Evolutionary conservation across 2,113 vertebrate genomes (phyloP).

Genomic region (Nothobranchius furzeri): DNA sequence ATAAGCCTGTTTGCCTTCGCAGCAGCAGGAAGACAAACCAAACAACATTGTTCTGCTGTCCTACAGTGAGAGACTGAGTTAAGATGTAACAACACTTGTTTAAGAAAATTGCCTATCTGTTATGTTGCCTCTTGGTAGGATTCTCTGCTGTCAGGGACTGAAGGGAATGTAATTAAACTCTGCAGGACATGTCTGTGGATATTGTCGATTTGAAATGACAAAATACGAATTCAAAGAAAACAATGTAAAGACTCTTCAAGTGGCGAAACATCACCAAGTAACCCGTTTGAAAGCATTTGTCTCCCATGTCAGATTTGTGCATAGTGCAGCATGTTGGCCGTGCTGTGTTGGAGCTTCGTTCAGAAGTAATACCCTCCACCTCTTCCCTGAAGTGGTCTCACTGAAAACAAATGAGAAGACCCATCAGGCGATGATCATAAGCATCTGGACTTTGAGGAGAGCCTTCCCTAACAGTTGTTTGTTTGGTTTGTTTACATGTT

Average conservation of each 20-base stretch:
- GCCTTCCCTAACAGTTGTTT: not conserved
- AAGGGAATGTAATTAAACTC: not conserved
- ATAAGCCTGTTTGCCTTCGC: constrained; percentile 10
- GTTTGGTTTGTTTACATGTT: not conserved
- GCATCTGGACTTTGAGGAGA: not conserved
- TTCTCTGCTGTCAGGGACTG: not conserved
- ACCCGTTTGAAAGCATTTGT: not conserved
- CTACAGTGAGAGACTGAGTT: no score
- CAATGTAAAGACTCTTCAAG: not conserved
- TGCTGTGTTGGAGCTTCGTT: not conserved
- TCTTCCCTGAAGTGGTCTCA: not conserved
- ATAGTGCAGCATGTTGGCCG: not conserved
- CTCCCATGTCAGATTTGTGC: not conserved
- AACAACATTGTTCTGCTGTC: no score
- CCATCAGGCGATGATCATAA: not conserved
- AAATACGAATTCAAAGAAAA: constrained; percentile 6
- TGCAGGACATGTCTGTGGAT: not conserved
- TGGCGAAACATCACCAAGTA: not conserved
- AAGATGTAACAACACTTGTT: not conserved
- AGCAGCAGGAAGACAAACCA: no score
- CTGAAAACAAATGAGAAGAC: constrained; percentile 16
- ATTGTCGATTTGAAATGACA: not conserved
- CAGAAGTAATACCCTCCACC: not conserved
- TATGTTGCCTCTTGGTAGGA: not conserved
- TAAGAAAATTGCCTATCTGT: not conserved